Base-by-base conservation (phyloP, 2,888 invertebrate species). In the Dynastes grantii region DNA sequence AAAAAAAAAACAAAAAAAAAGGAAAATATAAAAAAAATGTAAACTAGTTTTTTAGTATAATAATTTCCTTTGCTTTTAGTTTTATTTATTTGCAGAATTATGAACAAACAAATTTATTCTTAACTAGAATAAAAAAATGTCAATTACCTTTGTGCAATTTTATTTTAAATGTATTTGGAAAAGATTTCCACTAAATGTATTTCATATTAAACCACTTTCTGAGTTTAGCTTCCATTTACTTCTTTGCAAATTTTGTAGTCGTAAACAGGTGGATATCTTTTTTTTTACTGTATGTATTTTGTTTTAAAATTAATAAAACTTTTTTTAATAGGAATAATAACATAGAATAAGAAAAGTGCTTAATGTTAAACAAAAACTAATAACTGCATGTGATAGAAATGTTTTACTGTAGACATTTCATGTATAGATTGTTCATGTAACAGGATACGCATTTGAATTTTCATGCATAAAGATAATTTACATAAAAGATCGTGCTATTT, bases 311-410 rank as follows among this genome's bases (percentile, higher is more conserved):
- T 65, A 53, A 53, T 32, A 40, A 68, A 76, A 37, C 64, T n/a
- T 11, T 61, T 45, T 63, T 63, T 40, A 55, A 63, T 9, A 29
- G 16, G 5, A 22, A 61, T 49, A 64, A 53, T 45, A 55, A 63
- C 49, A 29, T 76, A 55, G 76, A 67, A n/a, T 76, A 58, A 68
- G 55, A 58, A 37, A 68, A 77, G 58, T 70, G 61, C 68, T 77
- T 61, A 68, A 67, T 55, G 40, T 58, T 61, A 68, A 70, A 76
- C 16, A 58, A 61, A 77, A 77, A 68, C 49, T 49, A 68, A 58
- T 68, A 70, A 70, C 77, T 79, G 79, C 79, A 79, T 79, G 79
- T 79, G 79, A 79, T 79, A 79, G 79, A 77, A 79, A 79, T 79
- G 79, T 79, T 67, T 58, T 55, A 76, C 22, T 55, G 77, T 75